Evolutionary conservation across 1,140 invertebrate species (phyloP).

Genomic region (Zaprionus gabonicus): DNA sequence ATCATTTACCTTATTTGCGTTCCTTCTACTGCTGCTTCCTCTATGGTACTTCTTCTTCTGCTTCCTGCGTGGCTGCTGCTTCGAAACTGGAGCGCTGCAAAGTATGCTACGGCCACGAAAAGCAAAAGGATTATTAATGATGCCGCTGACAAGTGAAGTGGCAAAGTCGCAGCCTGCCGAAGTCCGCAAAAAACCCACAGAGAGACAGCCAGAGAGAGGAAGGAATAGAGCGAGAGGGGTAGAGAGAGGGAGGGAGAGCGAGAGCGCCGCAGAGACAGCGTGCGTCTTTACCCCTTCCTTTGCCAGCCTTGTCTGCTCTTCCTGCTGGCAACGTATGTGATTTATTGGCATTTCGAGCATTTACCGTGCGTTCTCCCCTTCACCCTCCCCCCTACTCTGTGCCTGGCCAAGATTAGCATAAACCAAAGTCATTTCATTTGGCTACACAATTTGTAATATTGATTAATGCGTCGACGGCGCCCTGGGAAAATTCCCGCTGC

Average conservation of each 20-base stretch:
- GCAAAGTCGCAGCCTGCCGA: conserved; percentile 50
- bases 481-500: conserved; percentile 34
- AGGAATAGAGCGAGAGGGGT: not conserved
- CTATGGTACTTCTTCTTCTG: conserved; percentile 1
- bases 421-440: conserved; percentile 67
- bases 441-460: conserved; percentile 66
- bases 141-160: conserved; percentile 81
- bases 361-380: conserved; percentile 49
- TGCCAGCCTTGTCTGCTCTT: not conserved
- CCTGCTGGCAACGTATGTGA: conserved; percentile 56
- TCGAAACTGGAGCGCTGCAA: conserved; percentile 32
- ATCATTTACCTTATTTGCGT: conserved; percentile 77
- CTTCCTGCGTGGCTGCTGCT: conserved; percentile 7
- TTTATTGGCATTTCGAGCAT: conserved; percentile 80
- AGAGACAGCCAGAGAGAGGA: not conserved
- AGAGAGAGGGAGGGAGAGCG: not conserved
- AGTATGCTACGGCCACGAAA: conserved; percentile 56
- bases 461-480: conserved; percentile 63
- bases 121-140: conserved; percentile 82
- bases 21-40: not conserved
- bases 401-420: conserved; percentile 51
- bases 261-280: conserved; percentile 9
- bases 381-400: not conserved
- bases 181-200: not conserved
- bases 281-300: conserved; percentile 8